These are phyloP conservation scores for Nanorana parkeri DNA, from an alignment of 2,113 vertebrate genomes.

Conservation along the genomic window DNA sequence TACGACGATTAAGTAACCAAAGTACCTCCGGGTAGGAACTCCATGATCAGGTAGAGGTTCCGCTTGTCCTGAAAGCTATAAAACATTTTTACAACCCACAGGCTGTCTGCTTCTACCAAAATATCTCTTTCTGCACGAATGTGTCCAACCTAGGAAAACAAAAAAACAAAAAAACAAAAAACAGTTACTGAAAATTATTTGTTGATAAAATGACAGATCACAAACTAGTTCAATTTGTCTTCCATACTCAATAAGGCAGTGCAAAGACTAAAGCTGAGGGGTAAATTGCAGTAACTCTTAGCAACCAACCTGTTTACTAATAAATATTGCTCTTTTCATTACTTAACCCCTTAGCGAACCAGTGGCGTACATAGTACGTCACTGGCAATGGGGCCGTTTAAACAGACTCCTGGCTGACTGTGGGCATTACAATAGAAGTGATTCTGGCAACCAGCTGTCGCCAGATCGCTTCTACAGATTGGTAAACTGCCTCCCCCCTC, in stretches of 20 bases:
- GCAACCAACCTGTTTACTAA: background rate
- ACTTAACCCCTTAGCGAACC: too few relatives aligned
- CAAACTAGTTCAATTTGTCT: too few relatives aligned
- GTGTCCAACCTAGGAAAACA: conserved; percentile 95
- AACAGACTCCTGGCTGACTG: too few relatives aligned
- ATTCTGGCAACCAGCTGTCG: too few relatives aligned
- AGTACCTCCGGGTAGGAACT: conserved; percentile 97
- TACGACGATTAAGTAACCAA: background rate
- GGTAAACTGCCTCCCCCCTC: too few relatives aligned
- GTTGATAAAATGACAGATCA: too few relatives aligned
- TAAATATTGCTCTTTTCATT: background rate
- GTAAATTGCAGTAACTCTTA: background rate
- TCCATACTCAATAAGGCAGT: too few relatives aligned
- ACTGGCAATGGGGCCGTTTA: too few relatives aligned
- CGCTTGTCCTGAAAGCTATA: conserved; percentile 99
- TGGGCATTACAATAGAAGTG: too few relatives aligned
- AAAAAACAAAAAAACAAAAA: conserved; percentile 58
- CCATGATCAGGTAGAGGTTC: conserved; percentile 99
- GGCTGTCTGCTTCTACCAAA: conserved; percentile 95
- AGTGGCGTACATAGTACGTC: too few relatives aligned
- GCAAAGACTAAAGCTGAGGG: too few relatives aligned
- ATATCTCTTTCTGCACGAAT: conserved; percentile 97
- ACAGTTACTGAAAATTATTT: background rate
- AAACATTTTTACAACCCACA: conserved; percentile 99
- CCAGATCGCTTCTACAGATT: too few relatives aligned